These are phyloP conservation scores for Anthophora plumipes DNA, from an alignment of 2,888 invertebrate species.

Conservation along the genomic window DNA sequence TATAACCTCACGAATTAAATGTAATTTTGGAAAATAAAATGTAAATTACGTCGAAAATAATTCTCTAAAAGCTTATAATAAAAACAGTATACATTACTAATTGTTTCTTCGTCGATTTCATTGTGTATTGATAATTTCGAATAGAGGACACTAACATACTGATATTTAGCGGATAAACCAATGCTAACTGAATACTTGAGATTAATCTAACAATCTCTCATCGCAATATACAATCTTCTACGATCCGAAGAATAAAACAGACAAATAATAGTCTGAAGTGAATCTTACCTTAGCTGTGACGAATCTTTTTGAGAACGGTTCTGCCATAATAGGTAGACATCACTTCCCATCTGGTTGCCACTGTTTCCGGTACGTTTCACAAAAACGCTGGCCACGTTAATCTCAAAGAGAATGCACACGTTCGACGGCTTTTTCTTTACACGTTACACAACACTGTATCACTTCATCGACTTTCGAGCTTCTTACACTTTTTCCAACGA, in stretches of 20 bases:
- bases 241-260: background rate
- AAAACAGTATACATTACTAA: no score
- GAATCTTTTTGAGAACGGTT: constrained; percentile 80
- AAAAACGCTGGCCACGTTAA: constrained; percentile 51
- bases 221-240: no score
- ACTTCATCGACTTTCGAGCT: constrained; percentile 42
- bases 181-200: no score
- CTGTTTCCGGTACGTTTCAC: constrained; percentile 64
- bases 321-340: constrained; percentile 84
- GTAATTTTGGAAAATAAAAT: no score
- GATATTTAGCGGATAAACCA: background rate
- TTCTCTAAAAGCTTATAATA: no score
- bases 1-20: no score
- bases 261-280: background rate
- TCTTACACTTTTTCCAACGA: constrained; percentile 19
- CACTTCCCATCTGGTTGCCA: constrained; percentile 72
- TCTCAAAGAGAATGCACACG: constrained; percentile 42
- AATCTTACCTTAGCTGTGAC: constrained; percentile 80
- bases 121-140: no score
- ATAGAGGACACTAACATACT: no score
- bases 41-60: no score
- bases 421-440: constrained; percentile 42
- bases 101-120: no score
- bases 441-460: constrained; percentile 43
- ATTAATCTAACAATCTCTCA: no score